Evolutionary conservation across 1,140 invertebrate genomes (phyloP).

Genomic region (Euura lappo): DNA sequence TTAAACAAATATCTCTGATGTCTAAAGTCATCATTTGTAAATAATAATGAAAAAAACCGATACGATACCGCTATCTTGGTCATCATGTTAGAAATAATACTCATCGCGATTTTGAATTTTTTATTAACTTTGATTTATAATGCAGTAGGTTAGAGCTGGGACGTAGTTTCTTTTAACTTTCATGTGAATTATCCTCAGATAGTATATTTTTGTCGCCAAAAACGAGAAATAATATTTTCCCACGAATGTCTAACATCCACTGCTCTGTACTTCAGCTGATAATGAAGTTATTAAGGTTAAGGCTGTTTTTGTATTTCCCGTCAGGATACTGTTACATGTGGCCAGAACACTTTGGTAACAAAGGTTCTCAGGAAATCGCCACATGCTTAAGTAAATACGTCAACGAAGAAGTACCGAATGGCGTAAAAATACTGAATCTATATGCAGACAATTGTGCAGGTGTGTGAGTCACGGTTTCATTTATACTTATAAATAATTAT

Average conservation of each 20-base stretch:
- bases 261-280: too few relatives aligned
- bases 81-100: too few relatives aligned
- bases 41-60: too few relatives aligned
- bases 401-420: conserved; percentile 15
- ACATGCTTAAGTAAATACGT: conserved; percentile 14
- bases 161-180: too few relatives aligned
- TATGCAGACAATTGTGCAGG: conserved; percentile 23
- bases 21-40: too few relatives aligned
- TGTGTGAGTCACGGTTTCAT: not conserved
- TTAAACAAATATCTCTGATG: too few relatives aligned
- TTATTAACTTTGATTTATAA: too few relatives aligned
- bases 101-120: too few relatives aligned
- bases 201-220: not conserved
- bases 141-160: too few relatives aligned
- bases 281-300: not conserved
- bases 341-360: conserved; percentile 1
- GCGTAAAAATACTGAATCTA: conserved; percentile 16
- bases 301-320: conserved; percentile 7
- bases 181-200: not conserved
- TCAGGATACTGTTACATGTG: not conserved
- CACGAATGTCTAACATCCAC: too few relatives aligned
- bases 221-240: not conserved
- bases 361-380: conserved; percentile 17
- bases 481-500: too few relatives aligned
- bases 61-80: too few relatives aligned